Evolutionary conservation across 2,797 vertebrate species (phyloP), one percentile per base, ranked within the genome.

Genomic region (Lagocephalus sceleratus): DNA sequence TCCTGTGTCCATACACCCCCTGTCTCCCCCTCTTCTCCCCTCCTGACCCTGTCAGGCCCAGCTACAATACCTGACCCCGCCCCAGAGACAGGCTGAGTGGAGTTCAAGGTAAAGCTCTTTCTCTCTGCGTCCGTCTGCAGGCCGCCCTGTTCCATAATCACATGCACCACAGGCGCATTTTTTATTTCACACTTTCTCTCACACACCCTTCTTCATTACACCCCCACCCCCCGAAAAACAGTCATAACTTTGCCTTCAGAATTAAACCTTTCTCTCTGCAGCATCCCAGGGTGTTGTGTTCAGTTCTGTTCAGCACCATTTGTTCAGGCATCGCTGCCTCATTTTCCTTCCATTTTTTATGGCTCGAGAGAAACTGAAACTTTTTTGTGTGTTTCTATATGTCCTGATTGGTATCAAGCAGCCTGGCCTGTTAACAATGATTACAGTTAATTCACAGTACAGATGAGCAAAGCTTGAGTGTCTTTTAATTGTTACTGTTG

Each of bases 91-190:
- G 68, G 74, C 63, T 70, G 64, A 78, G 43, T 78, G 73, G 84
- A 89, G 90, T 91, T 91, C 90, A 91, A 91, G 90, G 90, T 91
- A 90, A 87, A 85, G 6, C 29, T 29, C 29, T 21, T 78, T 69
- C 54, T 51, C 52, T 78, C 26, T 59, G 47, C 9, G 32, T 73
- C 71, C 56, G 76, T 83, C 80, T 85, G 78, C 58, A 6, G 60
- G 57, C 74, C 39, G 69, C 68, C 76, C 66, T 25, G 55, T 63
- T 73, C 68, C 8, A 50, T 86, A 87, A 88, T 87, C 59, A 71
- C 63, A 84, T 83, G 76, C 79, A 75, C 68, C 71, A 62, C 80
- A 79, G 78, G 85, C 79, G n/a, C n/a, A n/a, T n/a, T 76, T 73
- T 39, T 54, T 71, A 40, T 54, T 68, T 55, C 11, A 63, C 15